These are phyloP conservation scores for Andrena flavipes DNA, from an alignment of 2,888 invertebrate species.

Conservation along the genomic window DNA sequence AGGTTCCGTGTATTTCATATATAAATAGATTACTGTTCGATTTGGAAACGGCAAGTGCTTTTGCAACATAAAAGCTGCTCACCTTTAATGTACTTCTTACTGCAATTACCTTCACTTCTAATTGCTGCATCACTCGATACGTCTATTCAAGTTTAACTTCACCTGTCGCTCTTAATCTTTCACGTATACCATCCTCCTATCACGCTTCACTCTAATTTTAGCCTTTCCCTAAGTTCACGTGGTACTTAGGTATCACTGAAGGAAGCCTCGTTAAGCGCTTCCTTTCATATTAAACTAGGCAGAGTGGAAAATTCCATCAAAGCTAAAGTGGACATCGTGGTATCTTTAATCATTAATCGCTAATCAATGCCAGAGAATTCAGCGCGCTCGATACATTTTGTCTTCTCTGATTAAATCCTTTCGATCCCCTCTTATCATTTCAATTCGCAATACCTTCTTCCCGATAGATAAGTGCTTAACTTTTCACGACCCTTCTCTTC, in stretches of 20 bases:
- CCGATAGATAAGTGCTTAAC: background rate
- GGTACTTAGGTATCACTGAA: background rate
- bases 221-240: background rate
- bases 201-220: background rate
- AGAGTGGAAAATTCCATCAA: background rate
- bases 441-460: background rate
- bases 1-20: too few species aligned
- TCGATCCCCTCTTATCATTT: background rate
- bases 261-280: background rate
- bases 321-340: background rate
- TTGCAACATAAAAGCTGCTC: too few species aligned
- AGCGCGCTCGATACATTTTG: background rate
- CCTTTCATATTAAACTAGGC: background rate
- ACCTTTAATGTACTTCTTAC: too few species aligned
- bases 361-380: background rate
- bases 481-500: background rate
- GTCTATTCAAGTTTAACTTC: background rate
- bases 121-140: slow-evolving; percentile 11
- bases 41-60: too few species aligned
- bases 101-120: background rate
- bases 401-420: background rate
- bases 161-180: slow-evolving; percentile 5
- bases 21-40: too few species aligned
- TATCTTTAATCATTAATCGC: slow-evolving; percentile 4
- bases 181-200: background rate